Evolutionary conservation across 2,797 vertebrate species (phyloP).

Genomic region (Prionace glauca): DNA sequence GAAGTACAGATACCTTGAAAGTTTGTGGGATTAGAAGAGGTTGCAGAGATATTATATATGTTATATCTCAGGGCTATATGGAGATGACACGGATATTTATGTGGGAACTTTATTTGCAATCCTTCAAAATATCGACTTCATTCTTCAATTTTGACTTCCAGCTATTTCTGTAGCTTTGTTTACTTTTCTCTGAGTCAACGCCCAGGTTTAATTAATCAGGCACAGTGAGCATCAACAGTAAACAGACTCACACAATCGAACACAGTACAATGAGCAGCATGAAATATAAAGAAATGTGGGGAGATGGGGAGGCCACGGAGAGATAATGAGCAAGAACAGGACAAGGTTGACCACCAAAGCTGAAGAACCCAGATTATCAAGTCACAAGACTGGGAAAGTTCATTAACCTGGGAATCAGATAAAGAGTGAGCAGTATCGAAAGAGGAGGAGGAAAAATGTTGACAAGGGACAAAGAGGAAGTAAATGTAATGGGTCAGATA

Average conservation of each 20-base stretch:
- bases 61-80: too few species aligned
- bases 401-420: not conserved
- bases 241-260: not conserved
- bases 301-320: not conserved
- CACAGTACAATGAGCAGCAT: not conserved
- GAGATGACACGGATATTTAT: not conserved
- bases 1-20: not conserved
- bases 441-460: not conserved
- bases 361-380: not conserved
- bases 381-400: not conserved
- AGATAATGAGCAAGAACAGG: not conserved
- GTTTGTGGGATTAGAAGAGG: not conserved
- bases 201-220: not conserved
- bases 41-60: not conserved
- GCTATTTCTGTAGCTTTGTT: not conserved
- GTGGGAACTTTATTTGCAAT: not conserved
- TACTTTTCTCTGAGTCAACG: not conserved
- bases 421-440: not conserved
- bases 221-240: not conserved
- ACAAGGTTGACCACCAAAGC: not conserved
- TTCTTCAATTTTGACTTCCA: not conserved
- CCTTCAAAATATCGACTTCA: not conserved
- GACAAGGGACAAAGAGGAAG: not conserved
- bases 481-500: not conserved
- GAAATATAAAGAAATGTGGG: not conserved